Conservation (phyloP, 2,797 vertebrate genomes). For the Rachycentron canadum region DNA sequence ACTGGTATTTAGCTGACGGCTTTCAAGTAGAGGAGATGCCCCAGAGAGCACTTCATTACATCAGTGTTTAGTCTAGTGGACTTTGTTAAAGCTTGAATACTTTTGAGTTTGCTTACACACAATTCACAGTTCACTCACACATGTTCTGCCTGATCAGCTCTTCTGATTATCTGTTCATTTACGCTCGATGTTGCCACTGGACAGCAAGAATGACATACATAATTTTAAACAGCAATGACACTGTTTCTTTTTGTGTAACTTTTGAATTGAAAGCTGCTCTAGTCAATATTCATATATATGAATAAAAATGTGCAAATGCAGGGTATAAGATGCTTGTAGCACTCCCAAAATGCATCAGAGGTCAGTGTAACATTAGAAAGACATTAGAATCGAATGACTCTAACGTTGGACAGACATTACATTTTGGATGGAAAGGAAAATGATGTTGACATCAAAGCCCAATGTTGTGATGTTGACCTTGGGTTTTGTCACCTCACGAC, state of each 20-base stretch:
- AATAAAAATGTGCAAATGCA: no score
- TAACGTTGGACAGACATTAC: no score
- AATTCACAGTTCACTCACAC: constrained; percentile 1
- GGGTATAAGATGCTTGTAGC: no score
- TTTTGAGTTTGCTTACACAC: constrained; percentile 32
- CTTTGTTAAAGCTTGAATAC: constrained; percentile 42
- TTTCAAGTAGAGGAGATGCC: constrained; percentile 41
- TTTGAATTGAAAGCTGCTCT: constrained; percentile 1
- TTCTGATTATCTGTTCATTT: constrained; percentile 25
- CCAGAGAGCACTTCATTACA: constrained; percentile 55
- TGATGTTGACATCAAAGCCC: no score
- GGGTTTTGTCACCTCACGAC: no score
- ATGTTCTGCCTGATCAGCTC: constrained; percentile 47
- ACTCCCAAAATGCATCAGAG: no score
- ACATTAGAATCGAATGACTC: no score
- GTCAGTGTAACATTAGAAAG: no score
- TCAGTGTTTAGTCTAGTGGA: constrained; percentile 18
- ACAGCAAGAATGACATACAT: not conserved
- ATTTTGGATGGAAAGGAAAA: no score
- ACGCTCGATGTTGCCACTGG: constrained; percentile 19
- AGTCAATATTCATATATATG: not conserved
- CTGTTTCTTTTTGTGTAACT: not conserved
- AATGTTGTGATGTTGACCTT: no score
- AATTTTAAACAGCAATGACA: constrained; percentile 21
- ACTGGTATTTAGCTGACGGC: constrained; percentile 37